Base-by-base conservation (phyloP, 2,888 invertebrate species). In the Cheiracanthium punctorium region DNA sequence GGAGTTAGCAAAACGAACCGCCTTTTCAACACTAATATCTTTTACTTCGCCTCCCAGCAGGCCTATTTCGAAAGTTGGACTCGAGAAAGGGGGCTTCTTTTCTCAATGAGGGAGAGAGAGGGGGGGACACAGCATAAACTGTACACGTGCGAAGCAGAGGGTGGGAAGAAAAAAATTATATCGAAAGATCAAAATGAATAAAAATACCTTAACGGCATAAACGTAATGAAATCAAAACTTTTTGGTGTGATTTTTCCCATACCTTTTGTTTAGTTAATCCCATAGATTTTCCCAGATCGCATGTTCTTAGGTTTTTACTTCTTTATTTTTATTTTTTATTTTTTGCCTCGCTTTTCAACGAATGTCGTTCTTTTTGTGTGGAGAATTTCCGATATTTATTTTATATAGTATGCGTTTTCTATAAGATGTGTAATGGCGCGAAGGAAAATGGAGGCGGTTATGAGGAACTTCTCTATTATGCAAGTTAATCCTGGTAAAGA, bases 51-150 rank as follows among this genome's bases (percentile, higher is more conserved):
- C 12, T 48, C 48, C 17, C 52, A 37, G 67, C 43, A 41, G 30
- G 69, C 74, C 69, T 41, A 48, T 28, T 81, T 70, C 77, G 77
- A 84, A 84, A 84, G 84, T 84, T 84, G 41, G 43, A 7, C 5
- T 24, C 8, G 24, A 58, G 58, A 58, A 24, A 58, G 24, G 48
- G 10, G 2, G 20, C 58, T 58, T 24, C 5, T n/a, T n/a, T n/a
- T n/a, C n/a, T n/a, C n/a, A n/a, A n/a, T n/a, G n/a, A n/a, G n/a
- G n/a, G n/a, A n/a, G n/a, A n/a, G n/a, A 17, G 4, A 24, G 58
- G 58, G n/a, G 58, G 58, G 20, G 37, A 37, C 37, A 37, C 24
- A 17, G 2, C 12, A 37, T 37, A 37, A 37, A 8, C 37, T 17
- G 48, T 17, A 48, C 14, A n/a, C 48, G 17, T 17, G 17, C 48